A percentile compares a stretch with the other conserved stretches of the same genome.
Conservation (phyloP, 2,113 vertebrate species). For the Perca flavescens region DNA sequence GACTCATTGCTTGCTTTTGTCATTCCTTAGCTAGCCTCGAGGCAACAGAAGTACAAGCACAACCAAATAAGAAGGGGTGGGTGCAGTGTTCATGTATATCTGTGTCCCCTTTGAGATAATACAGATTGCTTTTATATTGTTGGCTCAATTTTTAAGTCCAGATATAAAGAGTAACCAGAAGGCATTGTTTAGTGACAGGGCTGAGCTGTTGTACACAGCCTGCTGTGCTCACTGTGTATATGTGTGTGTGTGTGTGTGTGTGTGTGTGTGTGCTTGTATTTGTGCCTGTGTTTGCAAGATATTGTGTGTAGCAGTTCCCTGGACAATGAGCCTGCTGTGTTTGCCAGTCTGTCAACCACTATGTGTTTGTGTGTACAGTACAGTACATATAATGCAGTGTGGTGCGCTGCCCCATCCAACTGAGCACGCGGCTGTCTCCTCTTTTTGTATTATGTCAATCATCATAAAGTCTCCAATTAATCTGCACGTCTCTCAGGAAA, state of each 20-base stretch:
- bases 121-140: conserved; percentile 41
- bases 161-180: conserved; percentile 31
- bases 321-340: conserved; percentile 49
- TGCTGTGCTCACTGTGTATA: conserved; percentile 20
- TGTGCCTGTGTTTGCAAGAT: conserved; percentile 61
- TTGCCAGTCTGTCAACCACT: conserved; percentile 54
- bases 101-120: conserved; percentile 23
- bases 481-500: conserved; percentile 61
- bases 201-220: conserved; percentile 38
- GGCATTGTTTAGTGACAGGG: conserved; percentile 49
- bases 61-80: neutral
- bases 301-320: conserved; percentile 39
- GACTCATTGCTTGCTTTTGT: neutral
- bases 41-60: conserved; percentile 15
- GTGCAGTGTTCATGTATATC: neutral
- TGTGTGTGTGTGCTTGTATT: neutral
- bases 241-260: neutral
- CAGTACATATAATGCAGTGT: conserved; percentile 19
- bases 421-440: neutral
- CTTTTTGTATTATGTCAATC: conserved; percentile 54
- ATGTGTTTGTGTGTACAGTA: conserved; percentile 58
- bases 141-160: conserved; percentile 49
- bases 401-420: neutral
- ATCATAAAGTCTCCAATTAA: conserved; percentile 44
- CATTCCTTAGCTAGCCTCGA: neutral